Base-by-base conservation (phyloP, 2,888 invertebrate genomes). In the Sepioteuthis lessoniana region DNA sequence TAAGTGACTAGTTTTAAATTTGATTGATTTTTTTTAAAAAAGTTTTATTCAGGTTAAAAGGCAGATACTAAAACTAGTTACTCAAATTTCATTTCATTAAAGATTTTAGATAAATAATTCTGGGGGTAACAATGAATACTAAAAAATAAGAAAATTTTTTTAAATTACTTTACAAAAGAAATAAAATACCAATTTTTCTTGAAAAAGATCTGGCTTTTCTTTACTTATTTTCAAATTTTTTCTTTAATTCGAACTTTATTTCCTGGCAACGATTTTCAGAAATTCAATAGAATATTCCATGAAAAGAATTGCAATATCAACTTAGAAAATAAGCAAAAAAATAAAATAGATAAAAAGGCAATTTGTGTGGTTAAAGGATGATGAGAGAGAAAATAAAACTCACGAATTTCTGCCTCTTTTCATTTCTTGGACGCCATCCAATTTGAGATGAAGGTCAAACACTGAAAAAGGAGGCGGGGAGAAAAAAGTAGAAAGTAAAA, bases 401-500 rank as follows among this genome's bases (percentile, higher is more conserved):
- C 95, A 97, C 97, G 96, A 98, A 97, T 98, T 98, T 94, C 98
- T 98, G 55, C 99, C 99, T 92, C 97, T 94, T 16, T 95, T 95
- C 46, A 98, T 98, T 97, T 99, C 99, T 96, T 98, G 98, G 95
- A 99, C 98, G 0, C 99, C 99, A 97, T 99, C 99, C 25, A 98
- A 98, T 96, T 97, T 97, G 97, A 98, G 97, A 94, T 97, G 97
- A 76, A 97, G 96, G 95, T 97, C 97, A 96, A 97, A 97, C 91
- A 97, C 97, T 97, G 96, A 90, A 96, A 96, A 95, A 93, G 93
- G 94, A 93, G 42, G 46, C 10, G 16, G 16, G 16, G 16, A 13
- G 46, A 10, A n/a, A n/a, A n/a, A n/a, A n/a, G n/a, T n/a, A n/a
- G n/a, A n/a, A n/a, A n/a, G n/a, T n/a, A n/a, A n/a, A n/a, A n/a